These are phyloP conservation scores for Anoplolepis gracilipes DNA, from an alignment of 1,140 invertebrate species.

Conservation along the genomic window DNA sequence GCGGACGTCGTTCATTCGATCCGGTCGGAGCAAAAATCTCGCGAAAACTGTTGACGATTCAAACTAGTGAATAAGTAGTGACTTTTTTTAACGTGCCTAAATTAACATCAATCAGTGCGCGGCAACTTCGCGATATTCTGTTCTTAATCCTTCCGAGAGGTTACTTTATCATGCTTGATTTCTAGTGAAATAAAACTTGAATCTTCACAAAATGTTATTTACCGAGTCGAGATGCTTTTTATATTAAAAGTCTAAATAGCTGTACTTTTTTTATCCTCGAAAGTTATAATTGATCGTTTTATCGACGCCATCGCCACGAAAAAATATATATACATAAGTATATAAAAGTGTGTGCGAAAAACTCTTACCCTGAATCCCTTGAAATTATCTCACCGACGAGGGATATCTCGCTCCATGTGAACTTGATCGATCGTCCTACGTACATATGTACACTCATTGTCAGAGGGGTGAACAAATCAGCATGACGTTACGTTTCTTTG, in stretches of 20 bases:
- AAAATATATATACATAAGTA: neutral
- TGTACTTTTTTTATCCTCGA: neutral
- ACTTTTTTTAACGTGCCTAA: neutral
- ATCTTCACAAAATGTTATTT: neutral
- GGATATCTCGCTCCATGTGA: neutral
- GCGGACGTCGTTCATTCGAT: neutral
- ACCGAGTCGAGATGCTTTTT: neutral
- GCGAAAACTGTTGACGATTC: neutral
- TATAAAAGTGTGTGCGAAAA: neutral
- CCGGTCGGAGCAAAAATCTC: neutral
- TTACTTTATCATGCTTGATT: neutral
- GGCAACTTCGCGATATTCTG: neutral
- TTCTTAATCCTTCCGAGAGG: neutral
- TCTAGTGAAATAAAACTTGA: neutral
- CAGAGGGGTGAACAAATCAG: neutral
- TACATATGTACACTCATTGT: too few species aligned
- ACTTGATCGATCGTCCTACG: slow-evolving; percentile 8
- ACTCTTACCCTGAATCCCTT: neutral
- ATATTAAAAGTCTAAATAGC: too few species aligned
- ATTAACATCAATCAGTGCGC: too few species aligned
- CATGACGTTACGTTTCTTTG: slow-evolving; percentile 21
- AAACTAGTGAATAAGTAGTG: too few species aligned
- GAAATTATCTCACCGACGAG: neutral
- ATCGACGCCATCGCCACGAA: too few species aligned
- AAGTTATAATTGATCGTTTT: too few species aligned